Conservation (phyloP, 1,140 invertebrate species). For the Eumaeus atala region DNA sequence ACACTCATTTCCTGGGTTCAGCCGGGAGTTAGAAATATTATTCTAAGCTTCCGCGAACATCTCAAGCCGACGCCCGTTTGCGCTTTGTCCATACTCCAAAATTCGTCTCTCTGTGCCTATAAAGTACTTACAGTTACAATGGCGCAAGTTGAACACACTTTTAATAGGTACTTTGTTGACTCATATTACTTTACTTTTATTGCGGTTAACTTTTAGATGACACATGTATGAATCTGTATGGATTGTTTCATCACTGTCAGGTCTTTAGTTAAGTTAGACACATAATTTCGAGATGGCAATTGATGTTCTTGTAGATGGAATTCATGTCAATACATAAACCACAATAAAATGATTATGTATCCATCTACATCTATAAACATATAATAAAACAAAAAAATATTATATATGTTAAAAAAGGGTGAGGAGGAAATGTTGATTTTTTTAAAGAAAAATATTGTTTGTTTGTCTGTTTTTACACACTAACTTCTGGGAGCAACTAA, state of each 20-base stretch:
- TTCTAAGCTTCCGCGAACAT: constrained; percentile 64
- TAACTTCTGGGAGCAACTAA: no score
- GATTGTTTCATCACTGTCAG: background rate
- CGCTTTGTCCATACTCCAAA: constrained; percentile 51
- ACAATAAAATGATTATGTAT: no score
- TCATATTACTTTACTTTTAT: constrained; percentile 11
- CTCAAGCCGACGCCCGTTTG: constrained; percentile 46
- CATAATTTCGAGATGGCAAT: no score
- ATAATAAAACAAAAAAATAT: no score
- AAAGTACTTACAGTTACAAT: constrained; percentile 21
- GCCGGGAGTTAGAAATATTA: constrained; percentile 61
- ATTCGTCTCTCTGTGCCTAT: constrained; percentile 41
- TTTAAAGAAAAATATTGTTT: no score
- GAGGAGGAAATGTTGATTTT: no score
- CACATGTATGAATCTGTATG: constrained; percentile 3
- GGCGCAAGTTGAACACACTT: constrained; percentile 15
- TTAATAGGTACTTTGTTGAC: constrained; percentile 19
- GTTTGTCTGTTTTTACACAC: no score
- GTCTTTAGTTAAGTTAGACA: no score
- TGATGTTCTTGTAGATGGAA: no score
- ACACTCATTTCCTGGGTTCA: constrained; percentile 64
- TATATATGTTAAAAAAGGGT: no score
- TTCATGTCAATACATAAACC: no score
- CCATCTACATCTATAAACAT: no score
- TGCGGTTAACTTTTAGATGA: constrained; percentile 11